Percentiles rank a stretch among this genome's conserved stretches.
phyloP scores from a whole-genome alignment of 2,113 vertebrate genomes.

The Bucco capensis region DNA sequence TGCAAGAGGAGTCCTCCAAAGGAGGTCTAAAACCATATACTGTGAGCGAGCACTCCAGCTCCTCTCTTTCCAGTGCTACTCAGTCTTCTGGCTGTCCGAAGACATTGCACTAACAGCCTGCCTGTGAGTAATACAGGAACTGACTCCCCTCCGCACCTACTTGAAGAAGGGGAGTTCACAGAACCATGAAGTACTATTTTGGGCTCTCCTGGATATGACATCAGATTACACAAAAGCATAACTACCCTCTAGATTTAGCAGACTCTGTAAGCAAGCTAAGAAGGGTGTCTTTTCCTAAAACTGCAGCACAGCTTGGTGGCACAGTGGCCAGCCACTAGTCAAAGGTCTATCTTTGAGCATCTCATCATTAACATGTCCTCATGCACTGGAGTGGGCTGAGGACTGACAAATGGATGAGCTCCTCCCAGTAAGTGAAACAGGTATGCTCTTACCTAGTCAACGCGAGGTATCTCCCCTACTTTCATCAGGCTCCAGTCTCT shows the following conservation, averaged over 20 bases:
- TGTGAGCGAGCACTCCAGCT: accelerated
- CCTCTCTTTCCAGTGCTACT: neutral
- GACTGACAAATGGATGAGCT: accelerated
- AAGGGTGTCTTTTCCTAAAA: neutral
- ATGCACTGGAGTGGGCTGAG: accelerated
- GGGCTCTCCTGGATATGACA: neutral
- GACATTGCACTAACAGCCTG: neutral
- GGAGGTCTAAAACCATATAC: neutral
- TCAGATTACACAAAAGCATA: neutral
- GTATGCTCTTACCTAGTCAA: slow-evolving; percentile 11
- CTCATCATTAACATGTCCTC: accelerated
- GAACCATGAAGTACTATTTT: neutral
- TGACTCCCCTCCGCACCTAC: accelerated
- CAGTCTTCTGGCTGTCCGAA: neutral
- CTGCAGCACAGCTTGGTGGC: neutral
- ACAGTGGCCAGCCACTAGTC: neutral
- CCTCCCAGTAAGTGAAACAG: neutral
- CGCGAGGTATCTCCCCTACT: neutral
- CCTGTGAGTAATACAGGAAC: neutral
- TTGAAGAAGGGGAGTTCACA: accelerated
- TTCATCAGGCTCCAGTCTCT: neutral
- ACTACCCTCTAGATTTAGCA: neutral
- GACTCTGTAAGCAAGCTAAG: neutral
- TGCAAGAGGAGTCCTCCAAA: neutral
- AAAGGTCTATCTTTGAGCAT: neutral